Conservation (phyloP, 2,797 vertebrate species). For the Hypotaenidia okinawae region DNA sequence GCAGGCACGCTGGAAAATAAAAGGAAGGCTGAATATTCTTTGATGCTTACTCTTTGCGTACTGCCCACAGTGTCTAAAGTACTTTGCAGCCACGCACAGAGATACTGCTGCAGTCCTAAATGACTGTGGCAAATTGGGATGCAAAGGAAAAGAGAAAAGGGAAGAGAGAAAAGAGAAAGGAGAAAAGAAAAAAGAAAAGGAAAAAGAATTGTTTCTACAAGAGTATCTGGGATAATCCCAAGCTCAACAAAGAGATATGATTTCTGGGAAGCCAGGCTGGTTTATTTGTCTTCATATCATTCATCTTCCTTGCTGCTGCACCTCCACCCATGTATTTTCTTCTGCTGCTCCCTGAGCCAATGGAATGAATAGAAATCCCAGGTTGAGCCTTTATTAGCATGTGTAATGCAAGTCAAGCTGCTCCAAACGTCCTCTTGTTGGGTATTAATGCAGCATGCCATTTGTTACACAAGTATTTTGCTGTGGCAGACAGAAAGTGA, state of each 20-base stretch:
- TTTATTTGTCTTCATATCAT: not conserved
- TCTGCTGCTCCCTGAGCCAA: conserved; percentile 25
- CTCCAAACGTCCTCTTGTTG: conserved; percentile 62
- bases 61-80: not conserved
- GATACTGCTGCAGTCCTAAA: not conserved
- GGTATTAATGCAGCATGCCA: conserved; percentile 69
- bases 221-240: conserved; percentile 30
- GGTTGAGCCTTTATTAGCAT: conserved; percentile 48
- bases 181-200: too few species aligned
- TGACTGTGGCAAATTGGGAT: not conserved
- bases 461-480: conserved; percentile 74
- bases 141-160: too few species aligned
- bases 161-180: not conserved
- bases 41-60: not conserved
- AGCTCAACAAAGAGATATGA: not conserved
- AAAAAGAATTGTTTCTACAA: not conserved
- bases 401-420: conserved; percentile 64
- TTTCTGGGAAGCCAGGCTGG: conserved; percentile 20
- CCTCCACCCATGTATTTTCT: conserved; percentile 44
- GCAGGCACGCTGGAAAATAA: not conserved
- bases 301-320: conserved; percentile 16
- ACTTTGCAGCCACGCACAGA: not conserved
- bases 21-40: not conserved
- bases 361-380: conserved; percentile 50
- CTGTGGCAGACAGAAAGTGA: conserved; percentile 77